Conservation (phyloP, 2,797 vertebrate genomes). For the Taenioides sp. region DNA sequence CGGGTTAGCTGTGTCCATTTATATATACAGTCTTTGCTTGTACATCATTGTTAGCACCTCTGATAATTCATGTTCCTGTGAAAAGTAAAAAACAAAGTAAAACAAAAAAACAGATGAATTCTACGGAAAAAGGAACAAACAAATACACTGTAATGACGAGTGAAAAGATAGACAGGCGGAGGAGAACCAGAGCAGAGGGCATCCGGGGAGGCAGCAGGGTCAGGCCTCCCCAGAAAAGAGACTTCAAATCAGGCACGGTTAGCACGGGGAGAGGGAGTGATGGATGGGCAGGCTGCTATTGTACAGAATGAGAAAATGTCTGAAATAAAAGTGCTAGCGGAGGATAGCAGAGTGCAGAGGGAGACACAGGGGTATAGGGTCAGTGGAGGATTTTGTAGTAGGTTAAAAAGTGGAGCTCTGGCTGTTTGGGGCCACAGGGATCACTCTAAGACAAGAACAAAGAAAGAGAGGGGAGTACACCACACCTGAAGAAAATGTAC, state of each 20-base stretch:
- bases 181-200: background rate
- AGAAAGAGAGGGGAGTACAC: background rate
- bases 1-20: no score
- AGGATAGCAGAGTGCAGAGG: conserved; percentile 5
- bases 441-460: conserved; percentile 32
- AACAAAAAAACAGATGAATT: background rate
- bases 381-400: conserved; percentile 42
- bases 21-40: no score
- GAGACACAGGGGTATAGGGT: conserved; percentile 31
- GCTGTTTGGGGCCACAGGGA: conserved; percentile 40
- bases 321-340: conserved; percentile 32
- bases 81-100: no score
- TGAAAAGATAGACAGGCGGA: conserved; percentile 9
- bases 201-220: conserved; percentile 28
- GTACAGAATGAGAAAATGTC: conserved; percentile 52
- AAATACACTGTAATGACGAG: background rate
- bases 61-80: background rate
- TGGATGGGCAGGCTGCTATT: conserved; percentile 55
- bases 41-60: background rate
- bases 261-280: conserved; percentile 40
- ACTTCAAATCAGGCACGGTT: conserved; percentile 43
- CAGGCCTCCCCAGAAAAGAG: conserved; percentile 26
- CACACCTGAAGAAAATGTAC: background rate
- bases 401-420: conserved; percentile 45
- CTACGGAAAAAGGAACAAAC: background rate